These are phyloP conservation scores for Steatornis caripensis DNA, from an alignment of 2,113 vertebrate genomes.

Conservation along the genomic window DNA sequence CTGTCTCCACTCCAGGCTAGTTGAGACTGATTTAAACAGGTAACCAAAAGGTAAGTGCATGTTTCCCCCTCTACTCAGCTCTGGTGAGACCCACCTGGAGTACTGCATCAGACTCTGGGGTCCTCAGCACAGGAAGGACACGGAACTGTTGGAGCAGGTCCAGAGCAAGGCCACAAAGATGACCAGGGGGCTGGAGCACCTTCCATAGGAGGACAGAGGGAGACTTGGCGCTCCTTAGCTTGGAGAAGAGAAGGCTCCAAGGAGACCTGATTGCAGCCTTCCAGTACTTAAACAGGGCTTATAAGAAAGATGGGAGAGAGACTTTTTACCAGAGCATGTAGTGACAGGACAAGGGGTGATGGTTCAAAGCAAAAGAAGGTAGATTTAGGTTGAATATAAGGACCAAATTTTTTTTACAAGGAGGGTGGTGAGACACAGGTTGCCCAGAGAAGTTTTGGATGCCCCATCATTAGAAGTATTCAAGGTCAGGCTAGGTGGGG, in stretches of 20 bases:
- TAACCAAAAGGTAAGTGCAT: not conserved
- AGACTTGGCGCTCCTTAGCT: not conserved
- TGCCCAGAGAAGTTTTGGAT: not conserved
- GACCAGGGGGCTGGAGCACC: not conserved
- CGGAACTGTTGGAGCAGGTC: not conserved
- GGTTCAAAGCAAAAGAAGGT: not conserved
- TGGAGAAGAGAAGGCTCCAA: not conserved
- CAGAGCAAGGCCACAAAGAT: not conserved
- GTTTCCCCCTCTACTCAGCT: not conserved
- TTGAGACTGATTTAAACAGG: not conserved
- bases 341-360: not conserved
- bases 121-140: not conserved
- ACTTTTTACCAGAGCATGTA: not conserved
- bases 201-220: not conserved
- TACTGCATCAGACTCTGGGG: not conserved
- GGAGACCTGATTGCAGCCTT: not conserved
- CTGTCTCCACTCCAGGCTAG: not conserved
- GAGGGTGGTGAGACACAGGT: not conserved
- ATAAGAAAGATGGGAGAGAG: not conserved
- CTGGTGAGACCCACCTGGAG: not conserved
- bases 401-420: not conserved
- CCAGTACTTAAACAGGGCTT: not conserved
- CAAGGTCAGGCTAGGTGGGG: too few species aligned
- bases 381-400: not conserved
- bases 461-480: not conserved